A percentile compares a stretch with the other conserved stretches of the same genome.
Evolutionary conservation across 2,797 vertebrate genomes (phyloP).

Genomic region (Artibeus lituratus): DNA sequence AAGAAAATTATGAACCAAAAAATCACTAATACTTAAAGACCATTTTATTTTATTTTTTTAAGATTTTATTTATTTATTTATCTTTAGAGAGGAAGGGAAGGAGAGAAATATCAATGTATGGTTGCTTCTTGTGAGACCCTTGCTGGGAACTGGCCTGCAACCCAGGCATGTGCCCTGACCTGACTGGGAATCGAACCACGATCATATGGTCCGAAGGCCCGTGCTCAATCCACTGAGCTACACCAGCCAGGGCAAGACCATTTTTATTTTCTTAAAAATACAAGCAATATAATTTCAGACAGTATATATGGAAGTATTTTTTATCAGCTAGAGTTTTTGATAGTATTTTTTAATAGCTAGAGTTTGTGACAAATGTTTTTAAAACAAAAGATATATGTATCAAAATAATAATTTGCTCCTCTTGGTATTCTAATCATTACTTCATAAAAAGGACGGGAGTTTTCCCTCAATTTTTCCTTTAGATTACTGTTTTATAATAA

Average conservation of each 20-base stretch:
- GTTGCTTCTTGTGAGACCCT: too few species aligned
- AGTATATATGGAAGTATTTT: not conserved
- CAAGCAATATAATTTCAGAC: not conserved
- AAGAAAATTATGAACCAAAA: not conserved
- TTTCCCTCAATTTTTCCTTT: not conserved
- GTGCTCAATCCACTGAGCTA: too few species aligned
- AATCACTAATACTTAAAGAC: not conserved
- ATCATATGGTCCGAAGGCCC: too few species aligned
- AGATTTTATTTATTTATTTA: too few species aligned
- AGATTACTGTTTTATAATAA: not conserved
- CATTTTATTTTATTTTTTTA: not conserved
- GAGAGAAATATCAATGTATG: too few species aligned
- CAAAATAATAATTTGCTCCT: not conserved
- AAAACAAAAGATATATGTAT: not conserved
- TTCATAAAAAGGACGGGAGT: not conserved
- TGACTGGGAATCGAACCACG: too few species aligned
- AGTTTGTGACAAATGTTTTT: not conserved
- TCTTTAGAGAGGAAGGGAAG: too few species aligned
- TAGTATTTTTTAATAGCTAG: not conserved
- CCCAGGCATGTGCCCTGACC: too few species aligned
- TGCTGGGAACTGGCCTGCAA: too few species aligned
- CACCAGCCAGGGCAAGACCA: too few species aligned
- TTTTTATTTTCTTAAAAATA: too few species aligned
- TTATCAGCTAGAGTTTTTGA: too few species aligned
- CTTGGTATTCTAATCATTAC: not conserved